Evolutionary conservation across 2,113 vertebrate genomes (phyloP).

Genomic region (Forbesichthys agassizii): DNA sequence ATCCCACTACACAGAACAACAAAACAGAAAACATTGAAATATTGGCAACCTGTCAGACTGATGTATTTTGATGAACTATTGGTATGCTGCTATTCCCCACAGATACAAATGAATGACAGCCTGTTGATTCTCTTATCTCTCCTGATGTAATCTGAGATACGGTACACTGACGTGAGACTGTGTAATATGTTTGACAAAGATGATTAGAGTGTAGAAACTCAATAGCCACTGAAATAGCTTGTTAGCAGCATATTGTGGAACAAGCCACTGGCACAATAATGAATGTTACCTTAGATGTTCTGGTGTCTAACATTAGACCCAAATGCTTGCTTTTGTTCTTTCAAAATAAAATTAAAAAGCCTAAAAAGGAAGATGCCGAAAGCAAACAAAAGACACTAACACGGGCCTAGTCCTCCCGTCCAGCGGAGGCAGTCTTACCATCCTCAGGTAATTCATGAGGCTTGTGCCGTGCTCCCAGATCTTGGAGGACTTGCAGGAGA

Average conservation of each 20-base stretch:
- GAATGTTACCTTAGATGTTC: slow-evolving; percentile 4
- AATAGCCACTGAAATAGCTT: slow-evolving; percentile 18
- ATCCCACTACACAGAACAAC: not conserved
- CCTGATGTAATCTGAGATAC: slow-evolving; percentile 23
- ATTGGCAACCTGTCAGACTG: slow-evolving; percentile 30
- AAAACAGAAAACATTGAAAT: slow-evolving; percentile 27
- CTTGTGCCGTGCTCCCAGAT: slow-evolving; percentile 99
- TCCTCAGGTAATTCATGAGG: slow-evolving; percentile 98
- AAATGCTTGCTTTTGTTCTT: too few relatives aligned
- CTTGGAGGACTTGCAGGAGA: slow-evolving; percentile 96
- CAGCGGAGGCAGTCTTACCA: slow-evolving; percentile 81
- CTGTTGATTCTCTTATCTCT: slow-evolving; percentile 36
- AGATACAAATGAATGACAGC: slow-evolving; percentile 43
- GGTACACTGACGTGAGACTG: slow-evolving; percentile 33
- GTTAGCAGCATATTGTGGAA: slow-evolving; percentile 15
- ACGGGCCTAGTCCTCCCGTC: not conserved
- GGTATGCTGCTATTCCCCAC: slow-evolving; percentile 26
- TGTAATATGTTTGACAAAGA: slow-evolving; percentile 20
- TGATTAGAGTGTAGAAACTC: slow-evolving; percentile 17
- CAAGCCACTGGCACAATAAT: not conserved
- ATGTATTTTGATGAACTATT: slow-evolving; percentile 31
- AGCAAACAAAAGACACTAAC: not conserved
- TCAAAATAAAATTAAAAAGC: too few relatives aligned
- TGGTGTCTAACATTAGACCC: not conserved
- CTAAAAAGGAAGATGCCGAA: not conserved